These are phyloP conservation scores for Rhagonycha fulva DNA, from an alignment of 2,888 invertebrate species.

Conservation along the genomic window DNA sequence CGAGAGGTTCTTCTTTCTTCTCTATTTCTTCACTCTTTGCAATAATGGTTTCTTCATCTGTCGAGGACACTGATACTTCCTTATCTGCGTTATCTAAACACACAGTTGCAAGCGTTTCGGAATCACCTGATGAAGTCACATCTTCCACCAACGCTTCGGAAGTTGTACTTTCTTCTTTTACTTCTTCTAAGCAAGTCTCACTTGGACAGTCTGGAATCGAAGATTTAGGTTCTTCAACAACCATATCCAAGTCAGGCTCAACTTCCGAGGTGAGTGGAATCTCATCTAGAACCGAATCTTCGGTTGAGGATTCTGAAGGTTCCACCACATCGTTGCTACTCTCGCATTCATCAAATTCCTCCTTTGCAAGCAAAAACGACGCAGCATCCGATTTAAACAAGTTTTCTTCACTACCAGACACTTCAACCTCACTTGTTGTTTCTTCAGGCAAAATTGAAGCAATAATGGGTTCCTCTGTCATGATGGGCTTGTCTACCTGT, in stretches of 20 bases:
- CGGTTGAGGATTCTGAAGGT: background rate
- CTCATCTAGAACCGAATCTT: background rate
- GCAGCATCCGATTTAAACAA: background rate
- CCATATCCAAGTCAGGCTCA: background rate
- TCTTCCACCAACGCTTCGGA: conserved; percentile 3
- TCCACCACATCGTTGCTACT: conserved; percentile 28
- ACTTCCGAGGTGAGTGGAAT: background rate
- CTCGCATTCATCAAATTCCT: conserved; percentile 48
- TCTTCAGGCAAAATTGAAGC: background rate
- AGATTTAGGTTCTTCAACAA: background rate
- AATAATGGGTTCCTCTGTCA: background rate
- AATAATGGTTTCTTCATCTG: background rate
- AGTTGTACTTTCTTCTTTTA: background rate
- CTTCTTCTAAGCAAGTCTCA: background rate
- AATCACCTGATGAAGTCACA: conserved; percentile 37
- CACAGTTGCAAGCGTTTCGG: conserved; percentile 52
- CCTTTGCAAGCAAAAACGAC: conserved; percentile 14
- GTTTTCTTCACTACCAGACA: background rate
- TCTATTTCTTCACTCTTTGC: background rate
- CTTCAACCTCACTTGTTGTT: background rate
- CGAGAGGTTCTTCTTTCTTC: conserved; percentile 55
- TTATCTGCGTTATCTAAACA: conserved; percentile 50
- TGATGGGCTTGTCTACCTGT: background rate
- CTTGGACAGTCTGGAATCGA: background rate
- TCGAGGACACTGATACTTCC: background rate